These are phyloP conservation scores for Prenolepis imparis DNA, from an alignment of 2,888 invertebrate species.

Conservation along the genomic window DNA sequence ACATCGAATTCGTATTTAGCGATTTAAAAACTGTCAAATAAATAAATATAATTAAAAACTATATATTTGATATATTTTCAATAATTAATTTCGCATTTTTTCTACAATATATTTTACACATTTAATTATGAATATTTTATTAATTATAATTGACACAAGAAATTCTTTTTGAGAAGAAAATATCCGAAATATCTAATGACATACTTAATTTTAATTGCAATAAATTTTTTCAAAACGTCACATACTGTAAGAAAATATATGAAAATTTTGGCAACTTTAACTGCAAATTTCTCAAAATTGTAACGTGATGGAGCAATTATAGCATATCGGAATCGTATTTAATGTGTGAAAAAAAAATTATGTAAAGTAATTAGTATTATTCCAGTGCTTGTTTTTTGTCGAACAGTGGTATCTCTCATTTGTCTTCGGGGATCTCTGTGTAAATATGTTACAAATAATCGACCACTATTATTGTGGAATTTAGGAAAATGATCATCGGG, in stretches of 20 bases:
- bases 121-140: background rate
- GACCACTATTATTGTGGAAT: constrained; percentile 62
- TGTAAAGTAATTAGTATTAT: background rate
- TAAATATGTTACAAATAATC: constrained; percentile 69
- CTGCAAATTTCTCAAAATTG: background rate
- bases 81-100: background rate
- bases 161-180: background rate
- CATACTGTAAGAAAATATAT: background rate
- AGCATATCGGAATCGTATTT: background rate
- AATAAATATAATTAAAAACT: no score
- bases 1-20: no score
- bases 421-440: constrained; percentile 53
- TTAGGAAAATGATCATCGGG: constrained; percentile 64
- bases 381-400: background rate
- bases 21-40: no score
- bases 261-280: background rate
- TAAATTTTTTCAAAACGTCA: background rate
- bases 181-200: background rate
- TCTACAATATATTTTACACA: background rate
- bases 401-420: constrained; percentile 33
- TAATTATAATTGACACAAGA: background rate
- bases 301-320: background rate
- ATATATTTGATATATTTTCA: no score
- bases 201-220: background rate
- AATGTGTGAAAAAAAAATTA: background rate